Conservation (phyloP, 2,113 vertebrate species). For the Smithornis capensis region DNA sequence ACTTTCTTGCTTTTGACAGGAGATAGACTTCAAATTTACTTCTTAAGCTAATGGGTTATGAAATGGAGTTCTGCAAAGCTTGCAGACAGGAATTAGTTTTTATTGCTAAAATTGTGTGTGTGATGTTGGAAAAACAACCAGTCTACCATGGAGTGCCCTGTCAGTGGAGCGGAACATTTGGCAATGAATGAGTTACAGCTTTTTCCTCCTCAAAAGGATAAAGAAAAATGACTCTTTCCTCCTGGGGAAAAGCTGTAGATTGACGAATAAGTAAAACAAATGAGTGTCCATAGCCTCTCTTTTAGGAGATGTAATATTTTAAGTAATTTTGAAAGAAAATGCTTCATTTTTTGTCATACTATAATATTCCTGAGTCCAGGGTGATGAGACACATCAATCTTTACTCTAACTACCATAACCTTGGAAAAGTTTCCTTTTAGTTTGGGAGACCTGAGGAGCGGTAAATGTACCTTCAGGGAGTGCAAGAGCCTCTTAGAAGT, state of each 20-base stretch:
- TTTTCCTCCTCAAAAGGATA: background rate
- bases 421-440: background rate
- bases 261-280: constrained; percentile 16
- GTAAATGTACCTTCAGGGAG: background rate
- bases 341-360: background rate
- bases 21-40: background rate
- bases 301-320: background rate
- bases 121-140: background rate
- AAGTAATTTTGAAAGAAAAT: constrained; percentile 20
- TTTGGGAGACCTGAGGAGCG: background rate
- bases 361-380: background rate
- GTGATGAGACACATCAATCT: background rate
- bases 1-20: background rate
- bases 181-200: background rate
- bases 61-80: constrained; percentile 24
- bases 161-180: background rate
- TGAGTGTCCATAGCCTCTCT: background rate
- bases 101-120: background rate
- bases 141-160: background rate
- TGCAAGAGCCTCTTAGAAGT: background rate
- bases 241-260: background rate
- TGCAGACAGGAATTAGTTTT: constrained; percentile 11
- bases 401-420: background rate
- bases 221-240: background rate
- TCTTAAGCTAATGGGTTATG: background rate